Conservation (phyloP, 2,797 vertebrate genomes). For the Jordanella pulchra region DNA sequence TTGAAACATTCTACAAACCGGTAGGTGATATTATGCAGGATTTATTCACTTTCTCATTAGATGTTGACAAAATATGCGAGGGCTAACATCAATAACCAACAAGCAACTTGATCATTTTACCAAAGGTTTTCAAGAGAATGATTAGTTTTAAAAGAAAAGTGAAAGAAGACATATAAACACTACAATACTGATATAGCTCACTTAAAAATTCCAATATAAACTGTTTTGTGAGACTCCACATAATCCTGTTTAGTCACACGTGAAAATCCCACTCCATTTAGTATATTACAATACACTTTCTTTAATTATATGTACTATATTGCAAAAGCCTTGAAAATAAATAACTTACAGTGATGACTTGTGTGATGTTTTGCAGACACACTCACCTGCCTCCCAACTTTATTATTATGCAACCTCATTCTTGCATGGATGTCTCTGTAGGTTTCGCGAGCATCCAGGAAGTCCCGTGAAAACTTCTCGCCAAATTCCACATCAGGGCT, state of each 20-base stretch:
- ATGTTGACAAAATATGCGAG: not conserved
- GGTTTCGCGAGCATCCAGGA: slow-evolving; percentile 94
- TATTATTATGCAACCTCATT: slow-evolving; percentile 98
- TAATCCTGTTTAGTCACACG: too few relatives aligned
- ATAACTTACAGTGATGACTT: not conserved
- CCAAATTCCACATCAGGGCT: slow-evolving; percentile 97
- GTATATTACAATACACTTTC: not conserved
- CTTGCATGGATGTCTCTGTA: slow-evolving; percentile 97
- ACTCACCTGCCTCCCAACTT: slow-evolving; percentile 97
- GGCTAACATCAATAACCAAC: not conserved
- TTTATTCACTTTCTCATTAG: not conserved
- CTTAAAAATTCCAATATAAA: not conserved
- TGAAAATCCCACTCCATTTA: too few relatives aligned
- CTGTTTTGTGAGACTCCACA: not conserved
- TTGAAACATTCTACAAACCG: not conserved
- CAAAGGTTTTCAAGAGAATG: not conserved
- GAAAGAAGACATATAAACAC: not conserved
- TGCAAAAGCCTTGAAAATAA: not conserved
- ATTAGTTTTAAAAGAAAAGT: not conserved
- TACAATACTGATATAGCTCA: not conserved
- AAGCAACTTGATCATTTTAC: not conserved
- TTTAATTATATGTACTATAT: not conserved
- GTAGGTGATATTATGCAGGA: not conserved
- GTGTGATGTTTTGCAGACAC: slow-evolving; percentile 2
- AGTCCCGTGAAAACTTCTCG: slow-evolving; percentile 97